Conservation (phyloP, 2,888 invertebrate species). For the Lobophora halterata region DNA sequence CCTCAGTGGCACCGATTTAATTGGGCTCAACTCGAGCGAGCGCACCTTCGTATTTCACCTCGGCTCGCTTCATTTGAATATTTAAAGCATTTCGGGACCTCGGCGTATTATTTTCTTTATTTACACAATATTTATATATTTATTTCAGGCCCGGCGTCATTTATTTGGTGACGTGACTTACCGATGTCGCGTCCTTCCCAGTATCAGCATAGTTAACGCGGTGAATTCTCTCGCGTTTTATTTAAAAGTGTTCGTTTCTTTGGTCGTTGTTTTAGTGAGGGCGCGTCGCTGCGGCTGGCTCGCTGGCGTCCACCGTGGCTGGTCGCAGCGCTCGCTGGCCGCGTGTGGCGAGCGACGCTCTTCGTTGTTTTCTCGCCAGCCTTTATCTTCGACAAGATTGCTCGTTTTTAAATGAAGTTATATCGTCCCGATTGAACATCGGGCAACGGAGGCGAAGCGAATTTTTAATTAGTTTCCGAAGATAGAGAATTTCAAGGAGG, state of each 20-base stretch:
- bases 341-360: slow-evolving; percentile 73
- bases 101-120: slow-evolving; percentile 76
- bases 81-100: slow-evolving; percentile 78
- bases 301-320: no score
- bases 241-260: slow-evolving; percentile 72
- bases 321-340: slow-evolving; percentile 41
- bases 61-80: slow-evolving; percentile 80
- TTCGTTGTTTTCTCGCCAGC: slow-evolving; percentile 78
- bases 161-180: slow-evolving; percentile 80
- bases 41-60: slow-evolving; percentile 80
- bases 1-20: slow-evolving; percentile 81
- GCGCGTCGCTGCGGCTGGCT: slow-evolving; percentile 40
- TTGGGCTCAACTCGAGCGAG: slow-evolving; percentile 78
- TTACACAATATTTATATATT: slow-evolving; percentile 80
- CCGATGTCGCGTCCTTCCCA: slow-evolving; percentile 78
- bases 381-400: slow-evolving; percentile 78
- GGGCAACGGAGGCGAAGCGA: slow-evolving; percentile 72
- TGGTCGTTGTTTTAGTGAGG: slow-evolving; percentile 62
- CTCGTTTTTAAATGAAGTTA: slow-evolving; percentile 81
- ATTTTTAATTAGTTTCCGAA: slow-evolving; percentile 81
- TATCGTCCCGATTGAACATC: slow-evolving; percentile 76
- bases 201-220: slow-evolving; percentile 80
- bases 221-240: slow-evolving; percentile 76
- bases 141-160: slow-evolving; percentile 73
- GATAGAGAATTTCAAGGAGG: slow-evolving; percentile 76